Evolutionary conservation across 2,888 invertebrate species (phyloP), one percentile per base, ranked within the genome.

Genomic region (Escarpia spicata): DNA sequence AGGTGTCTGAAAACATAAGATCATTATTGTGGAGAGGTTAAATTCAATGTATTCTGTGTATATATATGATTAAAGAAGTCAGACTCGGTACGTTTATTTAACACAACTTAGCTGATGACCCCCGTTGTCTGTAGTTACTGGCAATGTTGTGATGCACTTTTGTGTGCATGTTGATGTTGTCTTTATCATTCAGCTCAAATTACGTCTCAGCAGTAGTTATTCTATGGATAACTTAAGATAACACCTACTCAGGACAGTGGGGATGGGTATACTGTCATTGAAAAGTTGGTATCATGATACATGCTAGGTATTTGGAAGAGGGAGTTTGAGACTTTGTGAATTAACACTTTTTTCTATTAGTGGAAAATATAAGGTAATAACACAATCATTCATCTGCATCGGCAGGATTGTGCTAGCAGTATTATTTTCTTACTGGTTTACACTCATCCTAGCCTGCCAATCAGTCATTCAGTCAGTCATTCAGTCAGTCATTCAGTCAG

Each of bases 111-210:
- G n/a, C 19, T 75, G 52, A 52, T 9, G 37, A 4, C 15, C 52
- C 15, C 12, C 26, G 75, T n/a, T 26, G 26, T 75, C 75, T 26
- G n/a, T n/a, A 75, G 26, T 75, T 75, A 26, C 19, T 26, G 1
- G 19, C n/a, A 4, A 2, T 75, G 3, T 75, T 75, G 19, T 75
- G 19, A 6, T 75, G 19, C 1, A 26, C 75, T 26, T 75, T 26
- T n/a, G n/a, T 75, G n/a, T 19, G 75, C 75, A 75, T 75, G 75
- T 75, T 75, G 75, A 75, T 75, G n/a, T 75, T 75, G 75, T 75
- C 26, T 75, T 26, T 26, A 26, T 75, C 19, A 6, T 75, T 15
- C 19, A 19, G 75, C 26, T 75, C 26, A n/a, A 26, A 6, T 75
- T 26, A 26, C 75, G 15, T 75, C 75, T 75, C 75, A 75, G 6